Evolutionary conservation across 2,888 invertebrate species (phyloP).

Genomic region (Junonia oenone): DNA sequence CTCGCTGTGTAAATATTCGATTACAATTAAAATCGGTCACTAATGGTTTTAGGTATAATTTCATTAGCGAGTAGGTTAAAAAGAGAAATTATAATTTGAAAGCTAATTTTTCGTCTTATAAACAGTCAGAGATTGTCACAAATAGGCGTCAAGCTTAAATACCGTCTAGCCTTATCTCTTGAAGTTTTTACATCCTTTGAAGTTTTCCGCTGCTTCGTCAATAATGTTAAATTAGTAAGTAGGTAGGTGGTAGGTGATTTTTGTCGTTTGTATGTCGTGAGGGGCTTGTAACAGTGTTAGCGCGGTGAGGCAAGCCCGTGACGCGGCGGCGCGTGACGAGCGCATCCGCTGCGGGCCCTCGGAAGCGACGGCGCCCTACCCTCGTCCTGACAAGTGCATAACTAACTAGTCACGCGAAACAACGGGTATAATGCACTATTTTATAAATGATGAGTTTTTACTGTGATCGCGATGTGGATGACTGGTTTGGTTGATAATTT

Average conservation of each 20-base stretch:
- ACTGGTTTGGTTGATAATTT: background rate
- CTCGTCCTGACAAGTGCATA: conserved; percentile 35
- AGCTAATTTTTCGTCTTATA: too few species aligned
- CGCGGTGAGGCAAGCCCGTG: conserved; percentile 67
- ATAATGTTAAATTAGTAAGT: background rate
- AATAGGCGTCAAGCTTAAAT: too few species aligned
- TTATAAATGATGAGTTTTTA: background rate
- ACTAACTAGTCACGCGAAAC: conserved; percentile 20
- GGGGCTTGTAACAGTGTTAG: conserved; percentile 33
- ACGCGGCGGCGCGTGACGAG: conserved; percentile 63
- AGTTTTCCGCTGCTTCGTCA: background rate
- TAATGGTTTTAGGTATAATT: conserved; percentile 34
- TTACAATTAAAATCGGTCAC: conserved; percentile 19
- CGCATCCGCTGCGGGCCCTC: conserved; percentile 63
- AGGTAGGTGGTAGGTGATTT: conserved; percentile 3
- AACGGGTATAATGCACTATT: conserved; percentile 10
- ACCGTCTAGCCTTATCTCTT: too few species aligned
- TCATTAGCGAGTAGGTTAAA: conserved; percentile 26
- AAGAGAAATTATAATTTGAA: too few species aligned
- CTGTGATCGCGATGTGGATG: background rate
- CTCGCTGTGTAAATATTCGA: conserved; percentile 27
- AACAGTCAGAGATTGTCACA: too few species aligned
- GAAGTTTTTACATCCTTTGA: too few species aligned
- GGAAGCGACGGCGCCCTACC: conserved; percentile 58
- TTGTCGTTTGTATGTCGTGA: conserved; percentile 1